Conservation (phyloP, 1,140 invertebrate species). For the Gonatopus flavifemur region DNA sequence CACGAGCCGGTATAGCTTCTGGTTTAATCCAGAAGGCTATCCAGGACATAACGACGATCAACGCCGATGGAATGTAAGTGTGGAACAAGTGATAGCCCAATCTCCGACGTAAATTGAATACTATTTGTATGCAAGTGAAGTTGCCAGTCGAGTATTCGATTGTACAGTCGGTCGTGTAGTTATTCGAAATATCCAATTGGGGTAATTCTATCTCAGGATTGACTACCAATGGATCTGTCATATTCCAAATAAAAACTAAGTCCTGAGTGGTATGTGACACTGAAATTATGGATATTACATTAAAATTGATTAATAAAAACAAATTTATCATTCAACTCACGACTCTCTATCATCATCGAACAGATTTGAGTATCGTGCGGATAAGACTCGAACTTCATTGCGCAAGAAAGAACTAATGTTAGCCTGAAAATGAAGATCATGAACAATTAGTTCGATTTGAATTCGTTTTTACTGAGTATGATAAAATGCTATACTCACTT, state of each 20-base stretch:
- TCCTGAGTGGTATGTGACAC: slow-evolving; percentile 85
- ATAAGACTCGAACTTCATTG: slow-evolving; percentile 92
- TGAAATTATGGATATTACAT: slow-evolving; percentile 45
- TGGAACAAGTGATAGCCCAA: slow-evolving; percentile 88
- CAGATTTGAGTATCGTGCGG: slow-evolving; percentile 88
- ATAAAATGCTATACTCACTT: slow-evolving; percentile 65
- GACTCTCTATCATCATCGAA: slow-evolving; percentile 88
- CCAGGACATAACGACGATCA: slow-evolving; percentile 92
- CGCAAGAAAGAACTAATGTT: slow-evolving; percentile 83
- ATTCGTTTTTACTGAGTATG: not conserved
- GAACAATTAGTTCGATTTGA: not conserved
- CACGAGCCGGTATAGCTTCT: slow-evolving; percentile 81
- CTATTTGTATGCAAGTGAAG: slow-evolving; percentile 84
- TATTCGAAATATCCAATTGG: slow-evolving; percentile 83
- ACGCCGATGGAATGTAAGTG: slow-evolving; percentile 86
- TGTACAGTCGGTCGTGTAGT: slow-evolving; percentile 85
- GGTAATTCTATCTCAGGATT: slow-evolving; percentile 85
- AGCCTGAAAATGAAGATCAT: slow-evolving; percentile 65
- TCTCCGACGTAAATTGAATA: slow-evolving; percentile 80
- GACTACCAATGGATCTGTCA: slow-evolving; percentile 82
- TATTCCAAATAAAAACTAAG: slow-evolving; percentile 85
- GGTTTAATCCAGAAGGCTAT: slow-evolving; percentile 94
- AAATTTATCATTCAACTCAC: slow-evolving; percentile 73
- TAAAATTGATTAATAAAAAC: not conserved
- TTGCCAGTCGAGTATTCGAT: slow-evolving; percentile 88